Base-by-base conservation (phyloP, 1,140 invertebrate species). In the Halotydeus destructor region DNA sequence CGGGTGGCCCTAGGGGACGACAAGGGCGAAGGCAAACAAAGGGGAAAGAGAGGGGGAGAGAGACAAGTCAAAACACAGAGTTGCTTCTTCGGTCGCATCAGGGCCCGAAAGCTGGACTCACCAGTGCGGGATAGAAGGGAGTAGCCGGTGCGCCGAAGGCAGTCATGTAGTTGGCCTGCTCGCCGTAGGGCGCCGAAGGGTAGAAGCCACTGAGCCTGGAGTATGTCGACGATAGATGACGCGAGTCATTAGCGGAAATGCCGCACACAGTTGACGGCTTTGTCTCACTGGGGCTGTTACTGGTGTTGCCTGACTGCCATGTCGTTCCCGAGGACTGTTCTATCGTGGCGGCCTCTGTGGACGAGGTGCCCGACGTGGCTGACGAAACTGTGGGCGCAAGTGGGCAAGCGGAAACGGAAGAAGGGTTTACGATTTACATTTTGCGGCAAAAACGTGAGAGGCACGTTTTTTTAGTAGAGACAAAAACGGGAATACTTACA, bases 191-290 rank as follows among this genome's bases (percentile, higher is more conserved):
- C 8, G 37, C 23, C 14, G 12, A 8, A 16, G 28, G n/a, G n/a
- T 38, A 38, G 27, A 38, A 25, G 21, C 37, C 22, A 16, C 21
- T 38, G 12, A 38, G n/a, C n/a, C 37, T 22, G 11, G 37, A n/a
- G 21, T 38, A 38, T 2, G 37, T 24, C 16, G 37, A 38, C 9
- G 12, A 14, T 6, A 38, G 12, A 23, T 25, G 21, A 2, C 37
- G 37, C 11, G 37, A 22, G 8, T 38, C 37, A 25, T 38, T 25
- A 6, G 37, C 12, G 14, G 28, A 30, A n/a, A 38, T 12, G 23
- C 37, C 37, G 21, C 37, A 38, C 12, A 38, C 21, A 18, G 37
- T n/a, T n/a, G n/a, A n/a, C n/a, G n/a, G n/a, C n/a, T n/a, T n/a
- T n/a, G n/a, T n/a, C n/a, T n/a, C n/a, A n/a, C n/a, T n/a, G n/a